Conservation (phyloP, 2,888 invertebrate genomes). For the Rotaria sp. region DNA sequence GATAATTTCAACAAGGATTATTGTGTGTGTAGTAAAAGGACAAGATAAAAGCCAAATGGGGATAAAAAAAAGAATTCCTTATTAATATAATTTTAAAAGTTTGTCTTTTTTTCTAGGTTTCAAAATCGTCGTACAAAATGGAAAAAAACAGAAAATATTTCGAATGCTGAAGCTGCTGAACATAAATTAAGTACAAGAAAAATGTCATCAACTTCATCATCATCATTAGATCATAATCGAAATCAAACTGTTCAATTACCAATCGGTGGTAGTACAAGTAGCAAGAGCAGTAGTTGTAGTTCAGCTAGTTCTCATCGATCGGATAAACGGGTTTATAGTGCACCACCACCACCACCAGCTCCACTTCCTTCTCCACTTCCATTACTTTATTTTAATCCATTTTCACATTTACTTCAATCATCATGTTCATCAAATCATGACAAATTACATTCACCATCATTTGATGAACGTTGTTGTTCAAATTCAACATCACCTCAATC, state of each 20-base stretch:
- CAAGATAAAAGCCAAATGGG: too few species aligned
- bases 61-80: too few species aligned
- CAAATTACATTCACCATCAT: not conserved
- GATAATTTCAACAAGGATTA: too few species aligned
- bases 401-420: slow-evolving; percentile 18
- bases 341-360: not conserved
- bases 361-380: not conserved
- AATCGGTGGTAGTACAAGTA: not conserved
- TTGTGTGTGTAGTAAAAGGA: too few species aligned
- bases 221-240: slow-evolving; percentile 1
- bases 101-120: slow-evolving; percentile 64
- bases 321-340: not conserved
- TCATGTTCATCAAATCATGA: slow-evolving; percentile 10
- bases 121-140: slow-evolving; percentile 75
- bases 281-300: not conserved
- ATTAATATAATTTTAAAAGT: too few species aligned
- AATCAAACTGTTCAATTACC: not conserved
- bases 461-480: not conserved
- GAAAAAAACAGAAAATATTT: slow-evolving; percentile 87
- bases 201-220: slow-evolving; percentile 15
- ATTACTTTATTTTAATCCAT: not conserved
- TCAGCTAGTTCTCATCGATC: not conserved
- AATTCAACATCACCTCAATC: not conserved
- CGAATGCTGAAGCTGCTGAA: slow-evolving; percentile 78
- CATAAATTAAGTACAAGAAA: slow-evolving; percentile 56